A percentile compares a stretch with the other conserved stretches of the same genome.
phyloP scores from a whole-genome alignment of 2,113 vertebrate species.

The Cephalopterus ornatus region DNA sequence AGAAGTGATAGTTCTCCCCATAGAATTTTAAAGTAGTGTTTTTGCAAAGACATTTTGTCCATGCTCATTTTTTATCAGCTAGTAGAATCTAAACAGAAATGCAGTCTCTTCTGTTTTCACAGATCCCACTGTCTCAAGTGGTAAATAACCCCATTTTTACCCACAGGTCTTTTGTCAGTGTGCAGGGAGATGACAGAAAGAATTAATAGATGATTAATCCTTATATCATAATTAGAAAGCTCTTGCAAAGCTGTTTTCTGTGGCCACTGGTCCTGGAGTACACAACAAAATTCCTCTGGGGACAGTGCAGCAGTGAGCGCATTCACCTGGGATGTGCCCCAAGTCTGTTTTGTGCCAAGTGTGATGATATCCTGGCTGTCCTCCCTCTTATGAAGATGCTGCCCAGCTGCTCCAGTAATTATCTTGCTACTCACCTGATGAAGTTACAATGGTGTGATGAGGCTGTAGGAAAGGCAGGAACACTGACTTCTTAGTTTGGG shows the following conservation, averaged over 20 bases:
- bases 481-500: not conserved
- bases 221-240: not conserved
- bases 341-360: not conserved
- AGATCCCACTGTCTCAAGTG: not conserved
- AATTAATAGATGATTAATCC: not conserved
- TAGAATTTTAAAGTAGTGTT: not conserved
- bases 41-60: not conserved
- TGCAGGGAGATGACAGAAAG: not conserved
- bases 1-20: not conserved
- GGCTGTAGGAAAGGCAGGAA: not conserved
- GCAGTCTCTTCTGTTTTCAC: not conserved
- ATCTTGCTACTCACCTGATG: not conserved
- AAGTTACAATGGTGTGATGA: not conserved
- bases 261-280: not conserved
- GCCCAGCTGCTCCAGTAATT: conserved; percentile 32
- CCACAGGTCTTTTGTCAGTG: not conserved
- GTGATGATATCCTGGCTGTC: not conserved
- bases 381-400: not conserved
- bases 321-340: not conserved
- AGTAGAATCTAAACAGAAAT: not conserved
- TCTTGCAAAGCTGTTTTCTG: not conserved
- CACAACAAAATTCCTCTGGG: not conserved
- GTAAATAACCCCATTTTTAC: not conserved
- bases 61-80: not conserved
- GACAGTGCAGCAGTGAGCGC: rapidly evolving